Evolutionary conservation across 2,888 invertebrate genomes (phyloP).

Genomic region (Coelogynopora nodosa): DNA sequence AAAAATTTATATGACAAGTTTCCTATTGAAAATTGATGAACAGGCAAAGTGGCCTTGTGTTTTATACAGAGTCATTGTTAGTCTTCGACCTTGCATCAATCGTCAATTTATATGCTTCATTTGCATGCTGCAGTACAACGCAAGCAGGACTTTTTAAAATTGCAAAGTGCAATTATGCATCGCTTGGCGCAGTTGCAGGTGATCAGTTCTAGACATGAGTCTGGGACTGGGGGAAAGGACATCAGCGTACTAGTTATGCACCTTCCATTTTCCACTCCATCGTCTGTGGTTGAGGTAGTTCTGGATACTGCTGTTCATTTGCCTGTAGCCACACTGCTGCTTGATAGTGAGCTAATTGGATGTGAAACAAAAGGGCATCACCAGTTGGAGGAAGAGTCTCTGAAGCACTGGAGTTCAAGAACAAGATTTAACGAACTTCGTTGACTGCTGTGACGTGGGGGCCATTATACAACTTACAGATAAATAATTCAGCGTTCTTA

Average conservation of each 20-base stretch:
- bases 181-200: conserved; percentile 10
- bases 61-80: conserved; percentile 4
- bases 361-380: conserved; percentile 15
- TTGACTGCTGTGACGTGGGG: neutral
- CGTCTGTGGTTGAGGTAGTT: conserved; percentile 16
- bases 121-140: conserved; percentile 22
- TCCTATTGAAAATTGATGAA: no score
- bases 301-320: conserved; percentile 13
- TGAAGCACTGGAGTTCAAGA: neutral
- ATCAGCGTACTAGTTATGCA: neutral
- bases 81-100: neutral
- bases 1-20: neutral
- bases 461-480: neutral
- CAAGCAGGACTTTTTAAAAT: neutral
- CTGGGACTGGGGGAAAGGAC: conserved; percentile 23
- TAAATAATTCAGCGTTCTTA: no score
- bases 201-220: conserved; percentile 22
- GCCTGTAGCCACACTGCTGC: conserved; percentile 24
- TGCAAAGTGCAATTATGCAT: conserved; percentile 2
- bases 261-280: conserved; percentile 5
- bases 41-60: neutral
- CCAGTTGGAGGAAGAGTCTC: conserved; percentile 28
- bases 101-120: neutral
- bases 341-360: neutral
- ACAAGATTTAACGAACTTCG: neutral